phyloP scores from a whole-genome alignment of 2,113 vertebrate species.

The Salvelinus sp. region DNA sequence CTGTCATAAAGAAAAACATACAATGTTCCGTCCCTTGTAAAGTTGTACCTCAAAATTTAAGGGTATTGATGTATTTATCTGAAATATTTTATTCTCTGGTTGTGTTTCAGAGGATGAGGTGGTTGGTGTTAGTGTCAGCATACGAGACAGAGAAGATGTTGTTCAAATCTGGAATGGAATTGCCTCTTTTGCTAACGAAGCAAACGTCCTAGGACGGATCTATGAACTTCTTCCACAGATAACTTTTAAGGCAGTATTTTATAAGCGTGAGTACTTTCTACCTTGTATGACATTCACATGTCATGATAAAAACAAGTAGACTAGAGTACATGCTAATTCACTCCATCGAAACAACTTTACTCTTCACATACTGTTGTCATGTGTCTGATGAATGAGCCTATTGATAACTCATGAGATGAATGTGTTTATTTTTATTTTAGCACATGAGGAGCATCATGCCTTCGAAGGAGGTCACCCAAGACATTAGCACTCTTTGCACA shows the following conservation, averaged over 20 bases:
- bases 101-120: slow-evolving; percentile 87
- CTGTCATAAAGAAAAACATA: too few relatives aligned
- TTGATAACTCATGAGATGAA: neutral
- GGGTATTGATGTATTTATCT: neutral
- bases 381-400: neutral
- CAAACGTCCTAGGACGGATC: slow-evolving; percentile 88
- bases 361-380: neutral
- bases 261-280: slow-evolving; percentile 88
- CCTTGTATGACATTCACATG: neutral
- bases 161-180: slow-evolving; percentile 97
- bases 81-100: neutral
- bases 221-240: slow-evolving; percentile 87
- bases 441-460: slow-evolving; percentile 92
- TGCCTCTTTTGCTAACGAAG: slow-evolving; percentile 83
- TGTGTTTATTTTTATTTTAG: slow-evolving; percentile 72
- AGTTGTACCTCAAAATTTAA: neutral
- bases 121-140: slow-evolving; percentile 90
- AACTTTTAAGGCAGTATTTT: slow-evolving; percentile 93
- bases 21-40: too few relatives aligned
- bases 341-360: too few relatives aligned
- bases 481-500: slow-evolving; percentile 77
- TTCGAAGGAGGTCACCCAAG: slow-evolving; percentile 90
- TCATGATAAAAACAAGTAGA: neutral
- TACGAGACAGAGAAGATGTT: slow-evolving; percentile 90
- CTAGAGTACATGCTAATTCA: too few relatives aligned